Conservation (phyloP, 2,888 invertebrate genomes). For the Psylliodes chrysocephalus region DNA sequence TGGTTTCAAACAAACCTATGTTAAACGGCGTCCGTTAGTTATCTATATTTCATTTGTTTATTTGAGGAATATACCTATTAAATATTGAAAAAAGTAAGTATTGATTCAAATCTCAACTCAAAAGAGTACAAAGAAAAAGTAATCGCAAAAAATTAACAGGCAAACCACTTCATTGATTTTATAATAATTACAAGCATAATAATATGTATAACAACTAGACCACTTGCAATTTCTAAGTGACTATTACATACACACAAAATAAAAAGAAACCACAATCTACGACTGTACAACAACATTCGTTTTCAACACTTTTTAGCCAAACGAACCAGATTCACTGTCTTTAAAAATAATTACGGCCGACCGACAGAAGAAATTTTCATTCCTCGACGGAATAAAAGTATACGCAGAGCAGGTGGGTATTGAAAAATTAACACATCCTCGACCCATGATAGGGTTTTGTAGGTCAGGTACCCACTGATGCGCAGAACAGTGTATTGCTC, state of each 20-base stretch:
- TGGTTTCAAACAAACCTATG: no score
- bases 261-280: conserved; percentile 25
- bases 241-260: conserved; percentile 25
- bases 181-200: conserved; percentile 9
- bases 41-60: no score
- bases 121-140: no score
- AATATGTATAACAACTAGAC: conserved; percentile 20
- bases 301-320: conserved; percentile 31
- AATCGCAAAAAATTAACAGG: no score
- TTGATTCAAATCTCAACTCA: no score
- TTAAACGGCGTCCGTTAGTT: no score
- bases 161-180: no score
- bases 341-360: conserved; percentile 27
- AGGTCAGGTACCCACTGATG: conserved; percentile 59
- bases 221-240: conserved; percentile 28
- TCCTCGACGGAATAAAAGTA: conserved; percentile 21
- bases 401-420: conserved; percentile 34
- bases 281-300: conserved; percentile 22
- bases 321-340: conserved; percentile 51
- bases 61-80: no score
- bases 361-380: conserved; percentile 34
- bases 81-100: no score
- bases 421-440: conserved; percentile 41
- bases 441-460: conserved; percentile 51
- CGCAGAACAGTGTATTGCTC: conserved; percentile 44